Conservation (phyloP, 2,888 invertebrate species). For the Galeopsomyia nigrocyanea region DNA sequence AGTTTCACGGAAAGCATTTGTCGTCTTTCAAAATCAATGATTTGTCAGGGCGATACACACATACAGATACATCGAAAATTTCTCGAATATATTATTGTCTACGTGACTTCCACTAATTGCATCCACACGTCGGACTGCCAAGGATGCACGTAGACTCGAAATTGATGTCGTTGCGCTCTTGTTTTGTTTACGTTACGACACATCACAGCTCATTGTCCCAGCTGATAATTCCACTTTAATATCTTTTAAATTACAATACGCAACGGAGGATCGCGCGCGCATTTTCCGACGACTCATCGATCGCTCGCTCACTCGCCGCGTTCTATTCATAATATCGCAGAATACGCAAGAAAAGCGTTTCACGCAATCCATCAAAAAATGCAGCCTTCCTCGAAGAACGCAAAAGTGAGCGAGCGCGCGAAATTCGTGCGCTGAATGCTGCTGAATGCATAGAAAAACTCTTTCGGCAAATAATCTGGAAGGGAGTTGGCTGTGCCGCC, state of each 20-base stretch:
- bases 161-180: slow-evolving; percentile 9
- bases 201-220: background rate
- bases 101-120: slow-evolving; percentile 10
- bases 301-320: no score
- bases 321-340: no score
- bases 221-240: slow-evolving; percentile 34
- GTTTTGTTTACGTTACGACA: slow-evolving; percentile 12
- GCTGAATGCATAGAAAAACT: slow-evolving; percentile 19
- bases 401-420: slow-evolving; percentile 4
- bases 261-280: background rate
- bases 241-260: slow-evolving; percentile 39
- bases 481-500: background rate
- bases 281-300: no score
- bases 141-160: slow-evolving; percentile 3
- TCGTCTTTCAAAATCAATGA: slow-evolving; percentile 14
- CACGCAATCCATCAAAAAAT: slow-evolving; percentile 39
- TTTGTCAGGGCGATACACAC: slow-evolving; percentile 11
- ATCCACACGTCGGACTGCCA: background rate
- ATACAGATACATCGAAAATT: slow-evolving; percentile 3
- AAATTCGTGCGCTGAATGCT: background rate
- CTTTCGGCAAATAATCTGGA: slow-evolving; percentile 55
- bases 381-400: background rate
- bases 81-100: slow-evolving; percentile 4
- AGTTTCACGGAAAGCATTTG: slow-evolving; percentile 19
- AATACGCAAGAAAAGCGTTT: background rate